Evolutionary conservation across 92 coral and sea anemone species (phyloP), one percentile per base, ranked within the genome.

Genomic region (Epizoanthus rinbou): DNA sequence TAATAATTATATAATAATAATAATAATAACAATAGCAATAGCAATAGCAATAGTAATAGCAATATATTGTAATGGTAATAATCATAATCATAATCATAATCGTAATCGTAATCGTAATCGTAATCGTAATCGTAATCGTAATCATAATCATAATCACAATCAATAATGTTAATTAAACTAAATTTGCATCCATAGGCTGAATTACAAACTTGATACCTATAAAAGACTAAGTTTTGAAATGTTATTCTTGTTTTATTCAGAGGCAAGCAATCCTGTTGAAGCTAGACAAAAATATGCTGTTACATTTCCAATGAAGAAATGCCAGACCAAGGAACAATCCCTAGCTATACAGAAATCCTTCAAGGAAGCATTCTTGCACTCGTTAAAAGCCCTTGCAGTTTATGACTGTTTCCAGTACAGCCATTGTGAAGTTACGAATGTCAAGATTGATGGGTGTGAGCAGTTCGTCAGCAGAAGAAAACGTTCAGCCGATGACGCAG

Each of bases 371-470:
- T 64, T 85, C 35, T 4, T 85, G 8, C 79, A 18, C 2, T 82
- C 75, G 23, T 68, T 70, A 39, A 53, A 65, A 57, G 33, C 1
- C 54, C 76, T 47, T 39, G 85, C 73, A 18, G 72, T 86, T 9
- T 84, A 17, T 57, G 85, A 62, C 23, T 89, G 90, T 63, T 59
- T 59, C 56, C 41, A 68, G 23, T 84, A 74, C 17, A 62, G 75
- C 23, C 57, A 76, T 5, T 89, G 92, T 73, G 19, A 67, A 23
- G 14, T 89, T 64, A 81, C 71, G 25, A 69, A 65, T 15, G 19
- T 89, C 19, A 1, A 64, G 16, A 69, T 73, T 33, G 85, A 87
- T 6, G 81, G 74, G 5, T 89, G 93, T 65, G 70, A 56, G 15
- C 58, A 62, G 65, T 33, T 11, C 23, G 8, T 79, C 28, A 62